Evolutionary conservation across 2,797 vertebrate genomes (phyloP).

Genomic region (Sebastes jordani): DNA sequence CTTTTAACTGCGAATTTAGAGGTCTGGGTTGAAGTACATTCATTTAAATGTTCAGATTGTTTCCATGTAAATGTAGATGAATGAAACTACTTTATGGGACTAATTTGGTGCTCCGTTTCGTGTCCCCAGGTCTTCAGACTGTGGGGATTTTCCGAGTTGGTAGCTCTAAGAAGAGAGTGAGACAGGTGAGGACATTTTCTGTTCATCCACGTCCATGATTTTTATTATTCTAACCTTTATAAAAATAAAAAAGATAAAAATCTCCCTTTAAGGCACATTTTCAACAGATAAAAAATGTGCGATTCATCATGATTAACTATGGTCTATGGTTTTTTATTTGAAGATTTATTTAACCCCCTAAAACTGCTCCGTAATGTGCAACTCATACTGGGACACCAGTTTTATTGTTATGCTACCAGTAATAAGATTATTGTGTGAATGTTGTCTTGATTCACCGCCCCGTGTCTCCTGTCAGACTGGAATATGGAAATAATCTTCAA

Average conservation of each 20-base stretch:
- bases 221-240: too few species aligned
- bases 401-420: neutral
- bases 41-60: too few species aligned
- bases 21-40: neutral
- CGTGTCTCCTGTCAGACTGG: neutral
- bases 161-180: conserved; percentile 90
- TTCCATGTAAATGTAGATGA: neutral
- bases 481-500: conserved; percentile 21
- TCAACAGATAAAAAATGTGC: too few species aligned
- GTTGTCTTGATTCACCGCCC: neutral
- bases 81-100: neutral
- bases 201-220: neutral
- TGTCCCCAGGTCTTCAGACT: conserved; percentile 86
- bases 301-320: neutral
- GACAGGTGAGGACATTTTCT: conserved; percentile 82
- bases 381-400: neutral
- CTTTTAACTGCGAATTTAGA: neutral
- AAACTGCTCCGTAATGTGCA: too few species aligned
- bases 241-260: too few species aligned
- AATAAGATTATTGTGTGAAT: neutral
- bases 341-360: neutral
- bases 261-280: too few species aligned
- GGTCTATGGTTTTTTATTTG: neutral
- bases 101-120: neutral
- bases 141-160: conserved; percentile 92